phyloP scores from a whole-genome alignment of 2,797 vertebrate species.

The Bradypodion pumilum region DNA sequence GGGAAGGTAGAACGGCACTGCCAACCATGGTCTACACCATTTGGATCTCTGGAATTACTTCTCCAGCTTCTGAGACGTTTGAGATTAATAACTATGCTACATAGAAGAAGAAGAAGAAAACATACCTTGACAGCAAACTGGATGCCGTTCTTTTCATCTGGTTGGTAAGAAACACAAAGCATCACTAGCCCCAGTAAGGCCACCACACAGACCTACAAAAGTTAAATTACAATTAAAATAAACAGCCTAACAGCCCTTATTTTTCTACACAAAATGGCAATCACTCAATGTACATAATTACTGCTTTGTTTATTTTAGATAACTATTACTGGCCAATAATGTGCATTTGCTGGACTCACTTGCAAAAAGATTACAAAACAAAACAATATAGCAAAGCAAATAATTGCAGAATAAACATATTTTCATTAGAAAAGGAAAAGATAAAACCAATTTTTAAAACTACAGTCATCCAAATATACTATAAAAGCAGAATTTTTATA shows the following conservation, averaged over 20 bases:
- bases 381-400: background rate
- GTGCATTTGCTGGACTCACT: background rate
- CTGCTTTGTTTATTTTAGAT: too few relatives aligned
- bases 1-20: background rate
- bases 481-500: background rate
- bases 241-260: background rate
- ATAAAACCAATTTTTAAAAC: background rate
- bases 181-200: slow-evolving; percentile 89
- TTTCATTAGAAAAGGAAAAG: background rate
- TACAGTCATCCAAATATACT: background rate
- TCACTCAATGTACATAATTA: background rate
- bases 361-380: background rate
- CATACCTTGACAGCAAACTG: slow-evolving; percentile 93
- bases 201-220: slow-evolving; percentile 85
- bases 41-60: slow-evolving; percentile 14
- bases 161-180: slow-evolving; percentile 87
- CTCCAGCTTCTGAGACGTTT: slow-evolving; percentile 18
- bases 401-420: background rate
- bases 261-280: background rate
- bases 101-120: slow-evolving; percentile 24
- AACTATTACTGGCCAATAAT: too few relatives aligned
- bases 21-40: too few relatives aligned
- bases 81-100: background rate
- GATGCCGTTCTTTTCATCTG: slow-evolving; percentile 86
- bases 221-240: background rate